Conservation (phyloP, 2,888 invertebrate species). For the Rhyacophila evoluta region DNA sequence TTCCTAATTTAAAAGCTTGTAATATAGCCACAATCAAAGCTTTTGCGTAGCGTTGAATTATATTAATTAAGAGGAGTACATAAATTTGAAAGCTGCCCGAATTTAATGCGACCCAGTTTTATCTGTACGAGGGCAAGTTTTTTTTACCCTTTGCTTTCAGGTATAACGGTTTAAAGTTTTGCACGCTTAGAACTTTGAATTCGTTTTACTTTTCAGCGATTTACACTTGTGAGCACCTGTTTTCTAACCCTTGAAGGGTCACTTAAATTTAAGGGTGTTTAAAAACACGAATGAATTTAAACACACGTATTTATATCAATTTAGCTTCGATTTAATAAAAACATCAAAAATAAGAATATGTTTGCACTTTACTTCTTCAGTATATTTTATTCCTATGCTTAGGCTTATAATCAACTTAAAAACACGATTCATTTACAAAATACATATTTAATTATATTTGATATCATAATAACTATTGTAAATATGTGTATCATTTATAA, state of each 20-base stretch:
- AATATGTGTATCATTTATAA: too few relatives aligned
- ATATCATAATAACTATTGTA: too few relatives aligned
- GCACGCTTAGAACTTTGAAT: neutral
- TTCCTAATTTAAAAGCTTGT: neutral
- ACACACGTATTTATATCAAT: neutral
- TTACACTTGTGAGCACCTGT: neutral
- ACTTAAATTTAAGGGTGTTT: neutral
- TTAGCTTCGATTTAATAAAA: too few relatives aligned
- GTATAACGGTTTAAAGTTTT: neutral
- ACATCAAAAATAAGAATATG: too few relatives aligned
- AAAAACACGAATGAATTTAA: neutral
- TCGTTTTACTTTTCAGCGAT: neutral
- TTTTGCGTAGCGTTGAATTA: neutral
- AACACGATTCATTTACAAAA: too few relatives aligned
- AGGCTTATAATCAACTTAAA: too few relatives aligned
- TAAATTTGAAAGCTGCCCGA: neutral
- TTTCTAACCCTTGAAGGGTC: neutral
- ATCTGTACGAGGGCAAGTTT: neutral
- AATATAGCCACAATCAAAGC: neutral
- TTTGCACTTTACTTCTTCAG: too few relatives aligned
- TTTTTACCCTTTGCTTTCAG: neutral
- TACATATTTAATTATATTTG: too few relatives aligned
- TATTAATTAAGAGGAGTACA: constrained; percentile 3
- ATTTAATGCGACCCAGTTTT: neutral
- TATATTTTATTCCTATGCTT: too few relatives aligned